A percentile compares a stretch with the other conserved stretches of the same genome.
These are phyloP conservation scores for Aphodius sticticus DNA, from an alignment of 2,888 invertebrate genomes.

Conservation along the genomic window DNA sequence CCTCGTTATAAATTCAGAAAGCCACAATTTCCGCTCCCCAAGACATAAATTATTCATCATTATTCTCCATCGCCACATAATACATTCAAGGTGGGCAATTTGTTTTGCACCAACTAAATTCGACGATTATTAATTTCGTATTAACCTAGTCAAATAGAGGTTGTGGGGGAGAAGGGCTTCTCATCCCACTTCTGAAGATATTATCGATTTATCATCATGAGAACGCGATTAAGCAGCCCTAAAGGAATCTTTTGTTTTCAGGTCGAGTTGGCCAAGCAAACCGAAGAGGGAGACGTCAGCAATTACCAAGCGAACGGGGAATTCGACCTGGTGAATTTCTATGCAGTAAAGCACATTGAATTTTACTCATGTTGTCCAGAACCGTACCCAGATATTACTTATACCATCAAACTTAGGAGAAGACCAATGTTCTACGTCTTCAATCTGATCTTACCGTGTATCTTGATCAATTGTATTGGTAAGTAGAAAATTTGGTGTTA, in stretches of 20 bases:
- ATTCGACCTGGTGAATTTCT: constrained; percentile 83
- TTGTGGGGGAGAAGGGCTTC: too few relatives aligned
- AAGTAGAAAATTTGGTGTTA: constrained; percentile 49
- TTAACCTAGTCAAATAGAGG: not conserved
- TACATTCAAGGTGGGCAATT: not conserved
- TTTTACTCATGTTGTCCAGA: constrained; percentile 84
- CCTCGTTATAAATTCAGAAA: not conserved
- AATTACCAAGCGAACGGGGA: constrained; percentile 94
- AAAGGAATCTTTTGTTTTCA: constrained; percentile 53
- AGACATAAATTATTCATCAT: not conserved
- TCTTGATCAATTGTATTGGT: constrained; percentile 87
- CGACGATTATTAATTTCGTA: not conserved
- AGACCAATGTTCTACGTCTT: constrained; percentile 87
- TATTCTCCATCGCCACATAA: not conserved
- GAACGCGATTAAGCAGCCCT: not conserved
- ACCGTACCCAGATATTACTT: constrained; percentile 86
- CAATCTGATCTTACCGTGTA: constrained; percentile 84
- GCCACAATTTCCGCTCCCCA: not conserved
- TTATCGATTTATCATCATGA: not conserved
- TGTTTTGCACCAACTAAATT: not conserved
- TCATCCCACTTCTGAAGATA: not conserved
- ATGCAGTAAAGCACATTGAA: constrained; percentile 75
- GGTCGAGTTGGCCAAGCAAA: constrained; percentile 79
- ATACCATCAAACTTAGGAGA: constrained; percentile 77
- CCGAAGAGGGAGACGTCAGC: constrained; percentile 83